phyloP scores from a whole-genome alignment of 2,888 invertebrate genomes.

The Zeuzera pyrina region DNA sequence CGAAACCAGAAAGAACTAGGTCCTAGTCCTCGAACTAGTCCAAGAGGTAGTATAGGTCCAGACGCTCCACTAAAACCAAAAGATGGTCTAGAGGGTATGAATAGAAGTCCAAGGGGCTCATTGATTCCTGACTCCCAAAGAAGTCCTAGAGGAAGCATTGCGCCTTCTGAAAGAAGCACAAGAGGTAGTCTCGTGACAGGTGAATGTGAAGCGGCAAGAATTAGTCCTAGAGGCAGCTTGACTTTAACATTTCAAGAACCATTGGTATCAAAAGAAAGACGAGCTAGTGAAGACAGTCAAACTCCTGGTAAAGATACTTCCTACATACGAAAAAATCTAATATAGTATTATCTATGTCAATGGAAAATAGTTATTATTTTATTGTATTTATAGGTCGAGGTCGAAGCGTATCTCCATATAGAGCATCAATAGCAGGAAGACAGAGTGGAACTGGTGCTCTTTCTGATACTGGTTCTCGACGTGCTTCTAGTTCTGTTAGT shows the following conservation, averaged over 20 bases:
- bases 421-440: constrained; percentile 62
- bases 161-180: constrained; percentile 63
- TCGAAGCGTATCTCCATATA: constrained; percentile 76
- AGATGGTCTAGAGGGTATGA: constrained; percentile 54
- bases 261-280: constrained; percentile 63
- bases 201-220: constrained; percentile 44
- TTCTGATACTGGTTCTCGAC: constrained; percentile 75
- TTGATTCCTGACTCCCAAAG: constrained; percentile 72
- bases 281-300: constrained; percentile 74
- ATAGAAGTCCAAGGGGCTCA: constrained; percentile 72
- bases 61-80: constrained; percentile 56
- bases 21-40: constrained; percentile 70
- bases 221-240: constrained; percentile 74
- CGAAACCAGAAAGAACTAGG: constrained; percentile 62
- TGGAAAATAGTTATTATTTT: background rate
- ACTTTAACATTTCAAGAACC: constrained; percentile 77
- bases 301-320: constrained; percentile 60
- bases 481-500: constrained; percentile 82
- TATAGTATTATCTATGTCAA: background rate
- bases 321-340: too few relatives aligned
- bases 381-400: constrained; percentile 26
- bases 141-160: constrained; percentile 76
- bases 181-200: constrained; percentile 54
- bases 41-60: constrained; percentile 71
- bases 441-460: constrained; percentile 53